Base-by-base conservation (phyloP, 2,888 invertebrate genomes). In the Trisateles emortualis region DNA sequence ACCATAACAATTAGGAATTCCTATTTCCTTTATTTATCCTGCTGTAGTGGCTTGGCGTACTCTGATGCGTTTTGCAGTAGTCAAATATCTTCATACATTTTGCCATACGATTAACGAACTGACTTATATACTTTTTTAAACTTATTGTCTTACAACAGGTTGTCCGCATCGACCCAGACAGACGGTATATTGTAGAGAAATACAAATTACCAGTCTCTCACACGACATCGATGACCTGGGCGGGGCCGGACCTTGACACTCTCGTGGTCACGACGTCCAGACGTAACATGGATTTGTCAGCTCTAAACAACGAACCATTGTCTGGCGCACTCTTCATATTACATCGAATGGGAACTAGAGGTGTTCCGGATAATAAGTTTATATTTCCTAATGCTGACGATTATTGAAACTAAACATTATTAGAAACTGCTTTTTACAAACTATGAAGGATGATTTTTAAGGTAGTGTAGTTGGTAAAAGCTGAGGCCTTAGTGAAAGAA, bases 191-290 rank as follows among this genome's bases (percentile, higher is more conserved):
- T 35, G 64, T 95, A 11, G 80, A 81, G 45, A 76, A 77, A 2
- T 78, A 95, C 29, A 72, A 87, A 22, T 69, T 95, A 8, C 95
- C 95, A 0, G 77, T 87, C 0, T 81, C 88, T 1, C 87, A 87
- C 24, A 85, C 93, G 0, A 95, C 95, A 0, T 95, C 95, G 0
- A 90, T 94, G 19, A 86, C 94, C 17, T 96, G 95, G 79, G 95
- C 95, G 1, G 95, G 95, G 0, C 81, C 85, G 0, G 74, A 90
- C 39, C 76, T 94, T 13, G 93, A 94, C 50, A 90, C 90, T 35
- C 83, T 96, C 14, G 95, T 93, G 60, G 94, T 95, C 1, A 95
- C 95, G 2, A 90, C 93, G 0, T 93, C 93, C 1, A 74, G 78
- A 3, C 48, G 74, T 2, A 86, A 84, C 9, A 53, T 77, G 63